Base-by-base conservation (phyloP, 2,888 invertebrate genomes). In the Meliscaeva auricollis region DNA sequence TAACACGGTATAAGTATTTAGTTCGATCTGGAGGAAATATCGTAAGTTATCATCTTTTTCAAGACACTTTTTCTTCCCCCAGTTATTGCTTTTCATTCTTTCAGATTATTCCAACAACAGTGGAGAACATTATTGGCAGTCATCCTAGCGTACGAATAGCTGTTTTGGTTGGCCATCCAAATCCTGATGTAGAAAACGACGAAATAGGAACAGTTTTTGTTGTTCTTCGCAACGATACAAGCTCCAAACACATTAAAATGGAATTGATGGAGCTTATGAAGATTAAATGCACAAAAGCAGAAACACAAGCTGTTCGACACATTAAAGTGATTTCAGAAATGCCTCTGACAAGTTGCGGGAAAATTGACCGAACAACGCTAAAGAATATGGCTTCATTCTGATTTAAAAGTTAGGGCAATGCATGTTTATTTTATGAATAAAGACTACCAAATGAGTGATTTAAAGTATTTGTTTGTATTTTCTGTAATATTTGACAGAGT, bases 161-260 rank as follows among this genome's bases (percentile, higher is more conserved):
- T 3, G 73, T 50, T 30, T 46, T 88, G 3, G 75, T 88, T 0
- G 87, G 87, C 0, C 74, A 73, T 72, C 62, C 44, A 1, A 32
- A 48, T 41, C 74, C 66, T 0, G 20, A 26, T 3, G 13, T 52
- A 3, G 44, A 70, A 4, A 1, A 8, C 6, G 54, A 74, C 11
- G 87, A 87, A 69, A 26, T 77, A 17, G 56, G 80, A 17, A 85
- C 81, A 1, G 52, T 88, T 44, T 88, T 88, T 66, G 77, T 87
- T 0, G 54, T 77, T 8, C 26, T 79, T 3, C 41, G 58, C 22
- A 38, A 13, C 1, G 41, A 11, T 8, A 50, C 22, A 0, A 4
- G 0, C 0, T 22, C n/a, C 1, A 2, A 13, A 3, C 13, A 60
- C 0, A 17, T 70, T 1, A 41, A 60, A 13, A n/a, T 41, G 1